These are phyloP conservation scores for Cydia strobilella DNA, from an alignment of 1,140 invertebrate genomes.

Conservation along the genomic window DNA sequence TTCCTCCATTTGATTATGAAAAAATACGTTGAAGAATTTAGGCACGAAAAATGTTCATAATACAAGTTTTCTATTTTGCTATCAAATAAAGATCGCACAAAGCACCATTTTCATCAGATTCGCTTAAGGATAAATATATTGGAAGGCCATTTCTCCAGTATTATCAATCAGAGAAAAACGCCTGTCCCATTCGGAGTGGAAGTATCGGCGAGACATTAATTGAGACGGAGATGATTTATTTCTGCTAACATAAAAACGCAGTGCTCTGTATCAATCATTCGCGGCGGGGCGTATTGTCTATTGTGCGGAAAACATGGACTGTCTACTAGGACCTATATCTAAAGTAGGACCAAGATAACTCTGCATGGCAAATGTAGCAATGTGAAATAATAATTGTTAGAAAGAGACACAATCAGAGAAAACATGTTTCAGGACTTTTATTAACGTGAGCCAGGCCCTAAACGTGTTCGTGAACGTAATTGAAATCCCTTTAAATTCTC, in stretches of 20 bases:
- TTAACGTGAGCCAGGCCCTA: too few species aligned
- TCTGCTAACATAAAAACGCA: slow-evolving; percentile 41
- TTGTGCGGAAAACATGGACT: slow-evolving; percentile 37
- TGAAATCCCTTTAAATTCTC: too few species aligned
- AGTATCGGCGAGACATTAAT: slow-evolving; percentile 44
- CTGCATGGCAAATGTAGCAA: too few species aligned
- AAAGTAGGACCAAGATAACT: too few species aligned
- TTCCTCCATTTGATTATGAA: not conserved
- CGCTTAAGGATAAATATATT: slow-evolving; percentile 16
- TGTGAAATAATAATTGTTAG: too few species aligned
- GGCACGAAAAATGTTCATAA: not conserved
- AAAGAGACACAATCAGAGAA: too few species aligned
- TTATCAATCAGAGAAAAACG: slow-evolving; percentile 44
- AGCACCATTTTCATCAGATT: not conserved
- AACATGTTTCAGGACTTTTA: too few species aligned
- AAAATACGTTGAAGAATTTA: not conserved
- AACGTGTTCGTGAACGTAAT: too few species aligned
- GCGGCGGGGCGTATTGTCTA: slow-evolving; percentile 39
- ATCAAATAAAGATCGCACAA: not conserved
- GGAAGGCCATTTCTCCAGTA: slow-evolving; percentile 11
- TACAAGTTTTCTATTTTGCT: not conserved
- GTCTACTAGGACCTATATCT: not conserved
- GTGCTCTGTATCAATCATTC: slow-evolving; percentile 46
- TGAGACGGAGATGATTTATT: slow-evolving; percentile 49
- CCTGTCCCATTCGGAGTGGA: slow-evolving; percentile 36